Conservation (phyloP, 1,140 invertebrate genomes). For the Lepidurus apus region DNA sequence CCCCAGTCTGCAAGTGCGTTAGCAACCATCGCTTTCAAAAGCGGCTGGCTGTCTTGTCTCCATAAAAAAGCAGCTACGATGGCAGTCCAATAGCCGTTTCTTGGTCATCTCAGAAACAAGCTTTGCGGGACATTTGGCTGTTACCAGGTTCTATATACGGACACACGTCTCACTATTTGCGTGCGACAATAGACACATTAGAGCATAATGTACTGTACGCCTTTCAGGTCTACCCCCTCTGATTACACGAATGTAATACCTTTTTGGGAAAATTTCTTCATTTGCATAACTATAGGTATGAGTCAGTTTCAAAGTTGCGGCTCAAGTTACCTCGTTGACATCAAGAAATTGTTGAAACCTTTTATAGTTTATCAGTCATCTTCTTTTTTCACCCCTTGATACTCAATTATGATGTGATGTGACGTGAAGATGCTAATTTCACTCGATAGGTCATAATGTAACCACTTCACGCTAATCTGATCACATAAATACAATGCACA, state of each 20-base stretch:
- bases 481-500: not conserved
- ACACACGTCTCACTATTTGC: not conserved
- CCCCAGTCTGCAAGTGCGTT: not conserved
- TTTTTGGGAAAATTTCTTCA: not conserved
- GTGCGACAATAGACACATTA: slow-evolving; percentile 9
- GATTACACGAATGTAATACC: too few relatives aligned
- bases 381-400: not conserved
- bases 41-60: not conserved
- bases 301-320: not conserved
- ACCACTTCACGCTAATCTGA: not conserved
- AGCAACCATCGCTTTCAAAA: not conserved
- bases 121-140: not conserved
- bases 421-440: not conserved
- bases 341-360: not conserved
- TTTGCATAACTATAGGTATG: not conserved
- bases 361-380: slow-evolving; percentile 6
- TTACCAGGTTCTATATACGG: not conserved
- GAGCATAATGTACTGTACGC: not conserved
- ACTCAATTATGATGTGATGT: not conserved
- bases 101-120: not conserved
- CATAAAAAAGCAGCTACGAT: not conserved
- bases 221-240: not conserved
- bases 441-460: not conserved
- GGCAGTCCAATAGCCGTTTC: not conserved
- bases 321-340: not conserved